Base-by-base conservation (phyloP, 2,888 invertebrate species). In the Andrena fulva region DNA sequence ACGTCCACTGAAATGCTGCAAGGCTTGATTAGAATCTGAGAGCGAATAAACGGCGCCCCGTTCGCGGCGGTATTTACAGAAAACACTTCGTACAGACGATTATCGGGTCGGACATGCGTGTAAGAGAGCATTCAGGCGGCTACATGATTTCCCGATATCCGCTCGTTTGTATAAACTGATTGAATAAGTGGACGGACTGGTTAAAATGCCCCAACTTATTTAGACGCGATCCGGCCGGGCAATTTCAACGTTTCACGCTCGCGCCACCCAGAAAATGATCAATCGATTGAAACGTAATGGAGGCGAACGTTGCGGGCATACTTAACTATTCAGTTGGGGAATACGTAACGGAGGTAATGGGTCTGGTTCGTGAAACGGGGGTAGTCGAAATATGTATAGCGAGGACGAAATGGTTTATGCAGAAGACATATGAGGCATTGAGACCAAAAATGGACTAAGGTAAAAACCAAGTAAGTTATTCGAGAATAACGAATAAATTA, bases 171-270 rank as follows among this genome's bases (percentile, higher is more conserved):
- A 29, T 48, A 64, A 71, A 71, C 69, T 75, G 54, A 71, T 80
- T 59, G 62, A 69, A 63, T 54, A 71, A 70, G 69, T 62, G 50
- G 84, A 54, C 33, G 42, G 52, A 80, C 80, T 80, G 67, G 79
- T 80, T 69, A 66, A 80, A 79, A 79, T 69, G 83, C 66, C 75
- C 56, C 35, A 35, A 20, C 10, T 24, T 10, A 27, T 56, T 48
- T 12, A 60, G 50, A 77, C 74, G 50, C 67, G 79, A 70, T 56
- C 33, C 12, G 70, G 27, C 63, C n/a, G 59, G 31, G 56, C 60
- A 56, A 76, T 73, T 76, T 68, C 52, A 56, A 72, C 56, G 62
- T 78, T 71, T 69, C 42, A 75, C 52, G 54, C 24, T 69, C 56
- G 35, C 54, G 64, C 75, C 50, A 73, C 48, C 52, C 33, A 33